A percentile compares a stretch with the other conserved stretches of the same genome.
Conservation (phyloP, 2,888 invertebrate genomes). For the Polydrusus cervinus region DNA sequence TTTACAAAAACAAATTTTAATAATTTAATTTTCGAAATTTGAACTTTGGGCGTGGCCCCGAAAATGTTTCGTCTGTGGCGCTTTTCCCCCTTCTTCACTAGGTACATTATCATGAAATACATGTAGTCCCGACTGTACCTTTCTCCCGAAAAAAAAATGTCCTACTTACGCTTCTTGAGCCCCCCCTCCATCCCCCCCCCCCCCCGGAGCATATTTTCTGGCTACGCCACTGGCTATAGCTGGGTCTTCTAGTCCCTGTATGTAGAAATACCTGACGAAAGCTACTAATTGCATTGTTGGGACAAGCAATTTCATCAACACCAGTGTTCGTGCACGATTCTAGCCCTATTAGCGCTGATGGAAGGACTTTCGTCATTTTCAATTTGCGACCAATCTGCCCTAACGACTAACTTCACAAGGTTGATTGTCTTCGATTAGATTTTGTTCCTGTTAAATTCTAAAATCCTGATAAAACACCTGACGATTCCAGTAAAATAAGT, state of each 20-base stretch:
- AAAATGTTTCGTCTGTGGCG: no score
- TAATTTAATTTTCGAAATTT: no score
- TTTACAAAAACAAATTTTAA: no score
- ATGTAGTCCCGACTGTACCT: no score
- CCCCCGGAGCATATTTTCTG: no score
- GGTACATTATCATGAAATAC: no score
- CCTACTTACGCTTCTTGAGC: no score
- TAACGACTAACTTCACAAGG: slow-evolving; percentile 49
- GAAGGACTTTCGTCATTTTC: slow-evolving; percentile 54
- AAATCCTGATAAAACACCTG: slow-evolving; percentile 45
- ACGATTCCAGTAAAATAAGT: slow-evolving; percentile 27
- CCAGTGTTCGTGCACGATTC: slow-evolving; percentile 12
- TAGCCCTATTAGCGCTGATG: slow-evolving; percentile 37
- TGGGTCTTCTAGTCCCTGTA: background rate
- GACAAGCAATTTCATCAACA: slow-evolving; percentile 19
- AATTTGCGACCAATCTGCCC: slow-evolving; percentile 53
- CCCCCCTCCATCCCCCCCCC: no score
- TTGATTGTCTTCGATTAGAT: slow-evolving; percentile 51
- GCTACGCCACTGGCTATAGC: no score
- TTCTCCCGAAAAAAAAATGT: no score
- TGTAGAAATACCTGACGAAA: slow-evolving; percentile 1
- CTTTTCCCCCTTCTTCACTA: no score
- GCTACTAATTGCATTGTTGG: slow-evolving; percentile 7
- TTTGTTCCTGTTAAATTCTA: slow-evolving; percentile 37
- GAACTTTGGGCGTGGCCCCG: no score